Evolutionary conservation across 2,797 vertebrate species (phyloP).

Genomic region (Gymnothorax reevesii): DNA sequence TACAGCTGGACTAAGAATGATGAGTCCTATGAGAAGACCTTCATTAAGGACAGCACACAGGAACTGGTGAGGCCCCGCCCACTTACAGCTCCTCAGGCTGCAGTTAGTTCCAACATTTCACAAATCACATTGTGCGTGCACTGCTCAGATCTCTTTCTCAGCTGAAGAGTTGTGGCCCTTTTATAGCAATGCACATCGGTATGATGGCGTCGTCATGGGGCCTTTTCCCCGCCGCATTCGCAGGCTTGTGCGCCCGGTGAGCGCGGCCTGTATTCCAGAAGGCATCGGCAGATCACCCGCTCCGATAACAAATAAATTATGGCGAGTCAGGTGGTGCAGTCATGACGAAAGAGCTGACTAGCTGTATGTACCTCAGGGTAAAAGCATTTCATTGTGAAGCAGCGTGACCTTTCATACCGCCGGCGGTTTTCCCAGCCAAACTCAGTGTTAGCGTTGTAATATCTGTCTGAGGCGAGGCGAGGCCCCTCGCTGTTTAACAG

Average conservation of each 20-base stretch:
- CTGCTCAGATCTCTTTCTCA: slow-evolving; percentile 9
- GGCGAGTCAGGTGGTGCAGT: not conserved
- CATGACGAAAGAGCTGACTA: not conserved
- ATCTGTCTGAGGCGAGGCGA: slow-evolving; percentile 34
- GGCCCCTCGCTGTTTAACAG: slow-evolving; percentile 54
- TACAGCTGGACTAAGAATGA: slow-evolving; percentile 97
- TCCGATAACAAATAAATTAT: not conserved
- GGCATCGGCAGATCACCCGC: not conserved
- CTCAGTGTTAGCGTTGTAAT: slow-evolving; percentile 58
- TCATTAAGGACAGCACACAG: slow-evolving; percentile 88
- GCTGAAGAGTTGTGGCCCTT: slow-evolving; percentile 5
- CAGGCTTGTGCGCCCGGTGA: slow-evolving; percentile 11
- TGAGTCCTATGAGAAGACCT: slow-evolving; percentile 91
- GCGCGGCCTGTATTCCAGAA: not conserved
- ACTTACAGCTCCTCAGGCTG: not conserved
- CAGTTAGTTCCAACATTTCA: not conserved
- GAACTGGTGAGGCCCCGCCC: slow-evolving; percentile 82
- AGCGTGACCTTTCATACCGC: not conserved
- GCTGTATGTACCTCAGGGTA: slow-evolving; percentile 15
- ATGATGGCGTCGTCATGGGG: not conserved
- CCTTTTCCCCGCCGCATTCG: not conserved
- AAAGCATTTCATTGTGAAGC: slow-evolving; percentile 44
- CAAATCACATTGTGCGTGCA: not conserved
- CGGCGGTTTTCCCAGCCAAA: slow-evolving; percentile 47
- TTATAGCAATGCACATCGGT: not conserved